These are phyloP conservation scores for Ennomos erosarius DNA, from an alignment of 2,888 invertebrate genomes.

Conservation along the genomic window DNA sequence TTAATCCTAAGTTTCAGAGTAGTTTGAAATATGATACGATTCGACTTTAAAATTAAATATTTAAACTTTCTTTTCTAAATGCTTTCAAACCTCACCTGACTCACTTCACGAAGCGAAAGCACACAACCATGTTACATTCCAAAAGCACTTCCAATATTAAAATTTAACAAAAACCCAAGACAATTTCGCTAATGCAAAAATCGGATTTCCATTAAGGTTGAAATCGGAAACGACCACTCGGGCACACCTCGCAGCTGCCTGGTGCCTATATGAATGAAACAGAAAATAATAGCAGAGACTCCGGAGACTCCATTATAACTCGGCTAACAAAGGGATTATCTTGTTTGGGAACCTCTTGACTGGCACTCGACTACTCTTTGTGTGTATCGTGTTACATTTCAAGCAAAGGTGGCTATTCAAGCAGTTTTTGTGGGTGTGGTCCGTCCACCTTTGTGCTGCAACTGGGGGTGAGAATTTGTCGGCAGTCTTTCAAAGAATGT, in stretches of 20 bases:
- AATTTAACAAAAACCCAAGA: slow-evolving; percentile 44
- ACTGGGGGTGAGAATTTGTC: slow-evolving; percentile 70
- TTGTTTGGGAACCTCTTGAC: slow-evolving; percentile 84
- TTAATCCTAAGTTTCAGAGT: too few relatives aligned
- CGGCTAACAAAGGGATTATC: slow-evolving; percentile 81
- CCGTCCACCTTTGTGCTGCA: slow-evolving; percentile 58
- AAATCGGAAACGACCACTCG: slow-evolving; percentile 76
- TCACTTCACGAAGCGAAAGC: slow-evolving; percentile 12
- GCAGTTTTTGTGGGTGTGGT: slow-evolving; percentile 78
- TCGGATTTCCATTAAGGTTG: slow-evolving; percentile 73
- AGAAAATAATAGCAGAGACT: slow-evolving; percentile 74
- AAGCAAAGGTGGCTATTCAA: slow-evolving; percentile 66
- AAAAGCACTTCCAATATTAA: slow-evolving; percentile 40
- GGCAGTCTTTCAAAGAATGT: slow-evolving; percentile 56
- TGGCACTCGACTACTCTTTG: slow-evolving; percentile 72
- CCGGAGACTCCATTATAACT: slow-evolving; percentile 75
- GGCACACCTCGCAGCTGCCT: slow-evolving; percentile 72
- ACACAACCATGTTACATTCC: slow-evolving; percentile 17
- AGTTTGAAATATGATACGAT: too few relatives aligned
- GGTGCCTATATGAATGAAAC: slow-evolving; percentile 74
- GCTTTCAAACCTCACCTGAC: slow-evolving; percentile 26
- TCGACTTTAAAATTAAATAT: too few relatives aligned
- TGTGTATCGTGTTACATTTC: slow-evolving; percentile 77
- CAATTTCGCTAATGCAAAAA: slow-evolving; percentile 61
- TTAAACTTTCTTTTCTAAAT: slow-evolving; percentile 8